Percentiles rank a stretch among this genome's conserved stretches.
Conservation (phyloP, 2,888 invertebrate genomes). For the Hemaris fuciformis region DNA sequence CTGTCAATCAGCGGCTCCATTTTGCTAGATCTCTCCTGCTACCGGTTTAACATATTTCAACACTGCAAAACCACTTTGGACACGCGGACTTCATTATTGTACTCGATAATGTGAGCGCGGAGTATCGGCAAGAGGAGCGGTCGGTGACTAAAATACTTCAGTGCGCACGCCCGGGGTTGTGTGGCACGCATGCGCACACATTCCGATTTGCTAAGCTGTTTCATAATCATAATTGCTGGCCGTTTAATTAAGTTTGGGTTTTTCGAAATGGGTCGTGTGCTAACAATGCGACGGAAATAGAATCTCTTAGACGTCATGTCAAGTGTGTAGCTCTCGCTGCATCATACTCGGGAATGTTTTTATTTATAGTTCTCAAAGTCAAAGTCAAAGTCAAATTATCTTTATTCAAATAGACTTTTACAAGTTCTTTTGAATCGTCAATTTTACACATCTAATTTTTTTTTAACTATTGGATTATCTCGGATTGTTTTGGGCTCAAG, state of each 20-base stretch:
- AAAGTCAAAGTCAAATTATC: no score
- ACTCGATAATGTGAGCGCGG: not conserved
- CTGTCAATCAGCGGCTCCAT: slow-evolving; percentile 90
- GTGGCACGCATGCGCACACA: not conserved
- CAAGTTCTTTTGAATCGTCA: no score
- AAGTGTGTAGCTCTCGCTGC: not conserved
- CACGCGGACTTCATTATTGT: not conserved
- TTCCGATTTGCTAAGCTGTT: not conserved
- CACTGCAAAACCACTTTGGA: not conserved
- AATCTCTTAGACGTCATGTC: not conserved
- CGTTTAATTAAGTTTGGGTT: slow-evolving; percentile 5
- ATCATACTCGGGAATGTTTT: not conserved
- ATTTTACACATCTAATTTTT: no score
- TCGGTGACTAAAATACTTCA: not conserved
- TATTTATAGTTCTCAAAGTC: not conserved
- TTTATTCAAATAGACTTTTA: no score
- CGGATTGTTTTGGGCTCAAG: not conserved
- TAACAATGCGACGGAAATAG: slow-evolving; percentile 9
- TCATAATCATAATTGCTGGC: not conserved
- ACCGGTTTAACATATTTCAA: not conserved
- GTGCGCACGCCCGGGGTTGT: not conserved
- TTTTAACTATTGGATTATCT: no score
- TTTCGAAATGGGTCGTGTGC: slow-evolving; percentile 14
- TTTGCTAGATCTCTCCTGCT: slow-evolving; percentile 34
- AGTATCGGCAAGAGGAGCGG: not conserved